phyloP scores from a whole-genome alignment of 30 jellyfish, hydroid and myxozoan species.

The Hydractinia echinata region DNA sequence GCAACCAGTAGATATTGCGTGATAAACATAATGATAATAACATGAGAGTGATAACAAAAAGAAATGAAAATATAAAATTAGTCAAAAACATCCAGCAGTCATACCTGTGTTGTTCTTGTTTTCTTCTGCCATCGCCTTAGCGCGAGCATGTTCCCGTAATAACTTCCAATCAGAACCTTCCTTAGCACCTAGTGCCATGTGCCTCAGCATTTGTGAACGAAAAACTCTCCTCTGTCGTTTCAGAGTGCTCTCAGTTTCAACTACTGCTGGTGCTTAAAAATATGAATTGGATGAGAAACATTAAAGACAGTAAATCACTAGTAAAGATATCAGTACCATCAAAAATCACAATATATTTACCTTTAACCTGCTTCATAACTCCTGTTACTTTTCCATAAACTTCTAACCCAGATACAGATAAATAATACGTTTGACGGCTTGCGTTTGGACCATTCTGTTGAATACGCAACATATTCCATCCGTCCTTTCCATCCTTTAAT shows the following conservation, averaged over 20 bases:
- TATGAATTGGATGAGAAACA: background rate
- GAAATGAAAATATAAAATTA: background rate
- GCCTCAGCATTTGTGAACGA: slow-evolving; percentile 83
- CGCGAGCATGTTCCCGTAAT: slow-evolving; percentile 58
- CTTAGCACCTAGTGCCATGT: slow-evolving; percentile 69
- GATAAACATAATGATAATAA: background rate
- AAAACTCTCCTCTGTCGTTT: slow-evolving; percentile 57
- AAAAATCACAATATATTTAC: slow-evolving; percentile 8
- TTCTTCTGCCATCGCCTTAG: slow-evolving; percentile 17
- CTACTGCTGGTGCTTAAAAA: slow-evolving; percentile 43
- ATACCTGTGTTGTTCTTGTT: slow-evolving; percentile 20
- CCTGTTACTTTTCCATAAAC: slow-evolving; percentile 86
- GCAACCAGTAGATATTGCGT: too few species aligned
- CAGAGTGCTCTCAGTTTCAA: slow-evolving; percentile 48
- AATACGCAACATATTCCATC: slow-evolving; percentile 90
- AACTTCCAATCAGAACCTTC: slow-evolving; percentile 80
- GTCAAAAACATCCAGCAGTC: background rate
- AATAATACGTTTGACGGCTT: slow-evolving; percentile 95
- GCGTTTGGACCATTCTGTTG: slow-evolving; percentile 98
- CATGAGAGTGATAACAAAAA: background rate
- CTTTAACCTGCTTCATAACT: slow-evolving; percentile 70
- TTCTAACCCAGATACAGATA: slow-evolving; percentile 90
- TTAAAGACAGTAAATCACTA: background rate
- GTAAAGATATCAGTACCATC: too few species aligned
- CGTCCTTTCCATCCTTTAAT: slow-evolving; percentile 37